A percentile compares a stretch with the other conserved stretches of the same genome.
Evolutionary conservation across 2,888 invertebrate species (phyloP).

Genomic region (Ophion costatus): DNA sequence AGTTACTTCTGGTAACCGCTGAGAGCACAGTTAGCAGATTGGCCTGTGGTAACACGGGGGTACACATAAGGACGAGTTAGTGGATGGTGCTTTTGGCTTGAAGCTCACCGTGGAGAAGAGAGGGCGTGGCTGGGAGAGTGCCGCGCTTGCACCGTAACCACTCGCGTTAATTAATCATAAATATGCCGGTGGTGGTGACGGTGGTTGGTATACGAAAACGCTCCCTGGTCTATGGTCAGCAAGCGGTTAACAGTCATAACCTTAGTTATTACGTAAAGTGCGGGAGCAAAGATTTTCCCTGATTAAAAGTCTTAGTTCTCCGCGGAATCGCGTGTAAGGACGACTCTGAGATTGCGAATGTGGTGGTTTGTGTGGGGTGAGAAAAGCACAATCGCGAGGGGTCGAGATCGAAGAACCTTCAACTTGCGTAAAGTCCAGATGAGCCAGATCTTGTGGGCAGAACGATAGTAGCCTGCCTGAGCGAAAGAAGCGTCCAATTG

Average conservation of each 20-base stretch:
- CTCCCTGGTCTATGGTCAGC: slow-evolving; percentile 26
- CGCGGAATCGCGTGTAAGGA: background rate
- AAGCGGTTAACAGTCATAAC: slow-evolving; percentile 27
- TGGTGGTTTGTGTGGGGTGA: too few species aligned
- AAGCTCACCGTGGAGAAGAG: background rate
- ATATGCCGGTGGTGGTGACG: slow-evolving; percentile 16
- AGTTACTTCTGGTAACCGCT: slow-evolving; percentile 54
- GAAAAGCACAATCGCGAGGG: too few species aligned
- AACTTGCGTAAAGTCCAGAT: too few species aligned
- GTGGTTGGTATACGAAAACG: background rate
- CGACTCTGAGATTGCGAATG: too few species aligned
- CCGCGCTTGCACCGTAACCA: slow-evolving; percentile 40
- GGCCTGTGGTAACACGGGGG: slow-evolving; percentile 36
- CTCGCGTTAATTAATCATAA: slow-evolving; percentile 64
- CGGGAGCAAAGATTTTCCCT: slow-evolving; percentile 6
- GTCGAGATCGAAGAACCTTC: too few species aligned
- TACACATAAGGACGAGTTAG: slow-evolving; percentile 4
- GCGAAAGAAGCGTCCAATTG: too few species aligned
- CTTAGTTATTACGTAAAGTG: slow-evolving; percentile 33
- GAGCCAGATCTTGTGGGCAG: too few species aligned
- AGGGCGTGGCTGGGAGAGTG: slow-evolving; percentile 35
- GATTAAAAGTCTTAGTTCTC: background rate
- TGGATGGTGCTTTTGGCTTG: slow-evolving; percentile 27
- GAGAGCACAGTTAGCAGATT: slow-evolving; percentile 62
- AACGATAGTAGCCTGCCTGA: too few species aligned